A percentile compares a stretch with the other conserved stretches of the same genome.
Conservation (phyloP, 2,797 vertebrate species). For the Anguilla megastoma region DNA sequence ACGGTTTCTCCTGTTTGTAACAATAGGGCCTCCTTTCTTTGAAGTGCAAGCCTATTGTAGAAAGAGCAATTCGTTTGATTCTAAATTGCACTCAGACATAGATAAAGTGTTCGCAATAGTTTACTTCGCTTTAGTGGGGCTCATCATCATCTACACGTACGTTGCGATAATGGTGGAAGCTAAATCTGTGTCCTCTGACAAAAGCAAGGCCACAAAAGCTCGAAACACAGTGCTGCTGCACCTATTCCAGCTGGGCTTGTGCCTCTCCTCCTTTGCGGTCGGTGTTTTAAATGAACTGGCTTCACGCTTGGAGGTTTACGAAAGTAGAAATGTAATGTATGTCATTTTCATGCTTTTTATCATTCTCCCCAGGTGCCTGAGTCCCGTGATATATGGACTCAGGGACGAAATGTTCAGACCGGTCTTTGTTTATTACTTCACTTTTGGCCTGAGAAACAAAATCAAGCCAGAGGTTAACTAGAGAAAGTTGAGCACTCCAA, state of each 20-base stretch:
- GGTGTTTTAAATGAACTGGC: background rate
- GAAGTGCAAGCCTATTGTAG: constrained; percentile 32
- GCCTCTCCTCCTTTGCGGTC: constrained; percentile 17
- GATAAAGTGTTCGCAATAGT: constrained; percentile 27
- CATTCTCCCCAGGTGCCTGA: constrained; percentile 48
- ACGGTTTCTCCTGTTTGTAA: background rate
- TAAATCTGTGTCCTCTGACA: constrained; percentile 36
- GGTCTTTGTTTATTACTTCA: constrained; percentile 47
- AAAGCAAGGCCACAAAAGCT: constrained; percentile 8
- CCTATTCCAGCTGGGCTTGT: constrained; percentile 15
- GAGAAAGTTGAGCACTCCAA: background rate
- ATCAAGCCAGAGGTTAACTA: constrained; percentile 32
- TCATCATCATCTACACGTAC: constrained; percentile 50
- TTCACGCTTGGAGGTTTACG: background rate
- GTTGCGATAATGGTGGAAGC: constrained; percentile 47
- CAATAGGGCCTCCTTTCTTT: constrained; percentile 16
- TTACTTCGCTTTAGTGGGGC: constrained; percentile 41
- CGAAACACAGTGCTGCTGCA: constrained; percentile 43
- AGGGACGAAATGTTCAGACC: constrained; percentile 49
- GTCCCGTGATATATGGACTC: constrained; percentile 51
- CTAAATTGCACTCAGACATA: constrained; percentile 38
- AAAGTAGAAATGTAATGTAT: constrained; percentile 42
- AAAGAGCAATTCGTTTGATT: constrained; percentile 30
- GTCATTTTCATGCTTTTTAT: constrained; percentile 39
- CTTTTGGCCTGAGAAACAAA: constrained; percentile 36